Conservation (phyloP, 2,888 invertebrate species). For the Poecilobothrus nobilitatus region DNA sequence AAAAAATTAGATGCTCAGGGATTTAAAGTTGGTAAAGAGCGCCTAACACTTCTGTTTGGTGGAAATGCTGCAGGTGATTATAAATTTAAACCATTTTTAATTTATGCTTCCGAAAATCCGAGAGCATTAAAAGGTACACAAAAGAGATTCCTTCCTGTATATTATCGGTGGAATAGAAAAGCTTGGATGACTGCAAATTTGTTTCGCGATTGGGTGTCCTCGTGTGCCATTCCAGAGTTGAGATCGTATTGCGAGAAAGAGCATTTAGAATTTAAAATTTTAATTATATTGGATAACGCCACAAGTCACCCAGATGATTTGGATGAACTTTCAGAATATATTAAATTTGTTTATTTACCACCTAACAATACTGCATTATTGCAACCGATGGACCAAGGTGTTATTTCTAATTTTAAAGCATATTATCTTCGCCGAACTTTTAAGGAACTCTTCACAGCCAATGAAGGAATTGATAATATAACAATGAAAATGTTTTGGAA, state of each 20-base stretch:
- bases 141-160: neutral
- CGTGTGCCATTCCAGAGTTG: neutral
- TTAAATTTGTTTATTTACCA: neutral
- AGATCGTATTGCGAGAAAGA: too few species aligned
- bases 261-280: neutral
- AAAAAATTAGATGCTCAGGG: neutral
- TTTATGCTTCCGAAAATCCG: neutral
- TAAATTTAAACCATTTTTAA: slow-evolving; percentile 7
- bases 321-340: slow-evolving; percentile 5
- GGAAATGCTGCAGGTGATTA: neutral
- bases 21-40: neutral
- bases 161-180: neutral
- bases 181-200: slow-evolving; percentile 10
- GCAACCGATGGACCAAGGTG: slow-evolving; percentile 7
- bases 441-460: neutral
- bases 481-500: slow-evolving; percentile 10
- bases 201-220: neutral
- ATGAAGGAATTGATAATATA: neutral
- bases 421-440: slow-evolving; percentile 11
- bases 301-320: slow-evolving; percentile 8
- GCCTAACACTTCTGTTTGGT: neutral
- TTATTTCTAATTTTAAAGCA: slow-evolving; percentile 10
- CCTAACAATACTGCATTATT: neutral
- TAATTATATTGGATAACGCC: slow-evolving; percentile 14
- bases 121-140: slow-evolving; percentile 8